These are phyloP conservation scores for Beroe ovata DNA, from an alignment of 37 sponge, comb jelly and placozoan species.

Conservation along the genomic window DNA sequence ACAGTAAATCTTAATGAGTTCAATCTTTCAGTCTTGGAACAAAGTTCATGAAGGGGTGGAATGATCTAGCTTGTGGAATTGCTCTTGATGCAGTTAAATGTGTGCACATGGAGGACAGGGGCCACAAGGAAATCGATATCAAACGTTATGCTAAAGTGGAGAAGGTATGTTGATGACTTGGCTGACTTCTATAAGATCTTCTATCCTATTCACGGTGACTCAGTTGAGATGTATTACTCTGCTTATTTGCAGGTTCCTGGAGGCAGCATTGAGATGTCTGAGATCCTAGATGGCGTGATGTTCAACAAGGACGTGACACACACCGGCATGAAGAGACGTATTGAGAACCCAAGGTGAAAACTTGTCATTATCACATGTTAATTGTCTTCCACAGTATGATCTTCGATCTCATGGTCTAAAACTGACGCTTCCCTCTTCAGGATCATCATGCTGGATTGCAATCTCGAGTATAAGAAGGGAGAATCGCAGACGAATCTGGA, in stretches of 20 bases:
- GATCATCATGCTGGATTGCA: slow-evolving; percentile 91
- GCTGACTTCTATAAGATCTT: too few species aligned
- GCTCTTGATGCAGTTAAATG: slow-evolving; percentile 91
- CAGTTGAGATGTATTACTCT: too few species aligned
- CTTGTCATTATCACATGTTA: too few species aligned
- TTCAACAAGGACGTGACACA: slow-evolving; percentile 96
- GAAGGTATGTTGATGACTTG: slow-evolving; percentile 81
- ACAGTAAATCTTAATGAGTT: too few species aligned
- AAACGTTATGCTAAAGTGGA: slow-evolving; percentile 94
- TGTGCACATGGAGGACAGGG: slow-evolving; percentile 75
- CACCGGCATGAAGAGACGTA: slow-evolving; percentile 86
- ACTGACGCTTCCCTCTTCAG: slow-evolving; percentile 70
- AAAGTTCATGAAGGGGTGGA: slow-evolving; percentile 90
- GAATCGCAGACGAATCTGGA: slow-evolving; percentile 78
- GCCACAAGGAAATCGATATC: slow-evolving; percentile 93
- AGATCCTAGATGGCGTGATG: slow-evolving; percentile 89
- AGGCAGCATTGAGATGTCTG: slow-evolving; percentile 86
- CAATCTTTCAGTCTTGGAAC: slow-evolving; percentile 82
- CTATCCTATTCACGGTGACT: too few species aligned
- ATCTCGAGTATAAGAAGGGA: slow-evolving; percentile 98
- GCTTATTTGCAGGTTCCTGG: slow-evolving; percentile 77
- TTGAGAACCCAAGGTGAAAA: slow-evolving; percentile 43
- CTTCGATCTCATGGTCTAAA: too few species aligned
- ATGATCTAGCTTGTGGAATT: slow-evolving; percentile 86
- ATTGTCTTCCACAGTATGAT: too few species aligned